phyloP scores from a whole-genome alignment of 2,113 vertebrate species.

The Mugil cephalus region DNA sequence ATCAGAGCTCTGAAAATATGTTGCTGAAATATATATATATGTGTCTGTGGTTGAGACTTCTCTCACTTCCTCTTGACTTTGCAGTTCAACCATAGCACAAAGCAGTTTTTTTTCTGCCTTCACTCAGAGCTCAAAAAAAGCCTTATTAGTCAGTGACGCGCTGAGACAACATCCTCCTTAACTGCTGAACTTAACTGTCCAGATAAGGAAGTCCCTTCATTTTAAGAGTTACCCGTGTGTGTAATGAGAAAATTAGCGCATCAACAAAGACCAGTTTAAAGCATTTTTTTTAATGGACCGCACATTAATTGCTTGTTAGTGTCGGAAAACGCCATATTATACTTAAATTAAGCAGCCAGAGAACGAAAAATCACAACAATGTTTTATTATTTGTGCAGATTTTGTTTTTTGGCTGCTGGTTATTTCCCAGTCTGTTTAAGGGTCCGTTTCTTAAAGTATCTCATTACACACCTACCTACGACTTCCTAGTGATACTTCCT shows the following conservation, averaged over 20 bases:
- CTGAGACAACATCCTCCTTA: constrained; percentile 69
- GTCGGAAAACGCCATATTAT: no score
- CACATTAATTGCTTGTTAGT: background rate
- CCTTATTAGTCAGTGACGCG: constrained; percentile 51
- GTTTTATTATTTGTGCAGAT: background rate
- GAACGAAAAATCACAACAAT: background rate
- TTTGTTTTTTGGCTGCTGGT: no score
- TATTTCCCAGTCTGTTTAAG: background rate
- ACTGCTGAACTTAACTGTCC: constrained; percentile 38
- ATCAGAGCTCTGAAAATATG: background rate
- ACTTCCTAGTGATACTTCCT: background rate
- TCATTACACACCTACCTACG: background rate
- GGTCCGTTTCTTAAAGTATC: background rate
- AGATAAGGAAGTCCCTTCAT: constrained; percentile 39
- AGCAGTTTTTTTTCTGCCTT: constrained; percentile 27
- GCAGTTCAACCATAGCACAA: constrained; percentile 47
- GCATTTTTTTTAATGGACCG: background rate
- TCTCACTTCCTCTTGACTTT: constrained; percentile 89
- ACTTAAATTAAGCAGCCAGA: no score
- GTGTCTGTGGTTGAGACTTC: constrained; percentile 79
- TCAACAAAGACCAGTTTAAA: constrained; percentile 4
- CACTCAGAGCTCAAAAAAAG: constrained; percentile 34
- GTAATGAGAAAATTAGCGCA: background rate
- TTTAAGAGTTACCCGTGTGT: constrained; percentile 11
- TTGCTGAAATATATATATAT: constrained; percentile 8